Evolutionary conservation across 1,140 invertebrate species (phyloP), one percentile per base, ranked within the genome.

Genomic region (Berghia stephanieae): DNA sequence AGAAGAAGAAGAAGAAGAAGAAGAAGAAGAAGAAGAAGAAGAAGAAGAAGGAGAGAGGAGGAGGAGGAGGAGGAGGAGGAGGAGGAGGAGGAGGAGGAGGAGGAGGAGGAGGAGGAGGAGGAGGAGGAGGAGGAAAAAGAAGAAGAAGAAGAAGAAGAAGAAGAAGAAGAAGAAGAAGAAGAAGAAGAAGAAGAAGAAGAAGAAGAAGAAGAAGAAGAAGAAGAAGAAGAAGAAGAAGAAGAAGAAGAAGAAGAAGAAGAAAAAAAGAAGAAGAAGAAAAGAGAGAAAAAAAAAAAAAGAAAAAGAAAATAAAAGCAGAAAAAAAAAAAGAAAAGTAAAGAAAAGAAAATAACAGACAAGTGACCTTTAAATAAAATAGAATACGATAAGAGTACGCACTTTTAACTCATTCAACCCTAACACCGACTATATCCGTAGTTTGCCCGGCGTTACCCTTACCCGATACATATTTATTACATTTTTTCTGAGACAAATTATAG

Each of bases 201-300:
- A 36, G 57, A 34, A 31, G 44, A 57, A 4, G 40, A 16, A 52
- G 46, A 52, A 31, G 24, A 21, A 4, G 40, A 34, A 31, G 21
- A 38, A n/a, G 71, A 57, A 31, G 24, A 8, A 31, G 27, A 5
- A 43, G 4, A n/a, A 5, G 4, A 18, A 57, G 43, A 31, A 5
- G 24, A 24, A 71, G 36, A 73, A 57, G 57, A 31, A 55, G 16
- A 18, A 27, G 46, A 31, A 24, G 24, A 38, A 43, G 27, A 55
- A 40, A 55, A 31, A 73, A 21, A 57, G 6, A 73, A 38, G n/a
- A 21, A 21, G 24, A 21, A n/a, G 43, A 34, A 21, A 31, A 73
- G 57, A 52, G 71, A 57, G 57, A 52, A 27, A 55, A 16, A 16
- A n/a, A n/a, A n/a, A n/a, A n/a, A n/a, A n/a, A n/a, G n/a, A n/a